These are phyloP conservation scores for Trachurus trachurus DNA, from an alignment of 2,797 vertebrate species.

Conservation along the genomic window DNA sequence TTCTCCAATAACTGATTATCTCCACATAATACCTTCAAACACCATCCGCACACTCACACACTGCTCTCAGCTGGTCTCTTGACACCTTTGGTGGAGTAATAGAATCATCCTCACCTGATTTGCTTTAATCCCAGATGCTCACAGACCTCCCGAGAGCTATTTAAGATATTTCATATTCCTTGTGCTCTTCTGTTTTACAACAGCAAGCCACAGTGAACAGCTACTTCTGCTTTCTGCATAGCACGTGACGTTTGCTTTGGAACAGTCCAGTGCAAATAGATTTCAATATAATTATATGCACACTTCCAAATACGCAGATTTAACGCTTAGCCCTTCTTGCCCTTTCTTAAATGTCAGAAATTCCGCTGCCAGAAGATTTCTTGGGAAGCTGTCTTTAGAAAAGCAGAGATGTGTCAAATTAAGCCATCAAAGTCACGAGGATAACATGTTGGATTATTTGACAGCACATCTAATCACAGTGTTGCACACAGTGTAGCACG, in stretches of 20 bases:
- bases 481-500: slow-evolving; percentile 37
- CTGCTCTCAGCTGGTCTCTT: background rate
- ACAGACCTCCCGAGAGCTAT: background rate
- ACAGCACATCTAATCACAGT: slow-evolving; percentile 35
- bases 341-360: slow-evolving; percentile 32
- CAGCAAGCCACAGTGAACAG: background rate
- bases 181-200: background rate
- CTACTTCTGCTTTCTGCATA: background rate
- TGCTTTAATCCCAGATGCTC: slow-evolving; percentile 39
- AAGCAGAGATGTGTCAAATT: slow-evolving; percentile 57
- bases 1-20: slow-evolving; percentile 51
- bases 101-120: slow-evolving; percentile 38
- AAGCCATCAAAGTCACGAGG: slow-evolving; percentile 51
- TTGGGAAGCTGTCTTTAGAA: slow-evolving; percentile 39
- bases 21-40: slow-evolving; percentile 33
- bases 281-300: slow-evolving; percentile 24
- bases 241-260: background rate
- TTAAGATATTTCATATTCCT: background rate
- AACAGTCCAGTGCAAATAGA: background rate
- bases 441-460: slow-evolving; percentile 62
- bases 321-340: slow-evolving; percentile 36
- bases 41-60: slow-evolving; percentile 4
- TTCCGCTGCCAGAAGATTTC: slow-evolving; percentile 45
- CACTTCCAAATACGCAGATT: slow-evolving; percentile 23
- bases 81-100: background rate